Evolutionary conservation across 1,140 invertebrate genomes (phyloP).

Genomic region (Ganaspis sp.): DNA sequence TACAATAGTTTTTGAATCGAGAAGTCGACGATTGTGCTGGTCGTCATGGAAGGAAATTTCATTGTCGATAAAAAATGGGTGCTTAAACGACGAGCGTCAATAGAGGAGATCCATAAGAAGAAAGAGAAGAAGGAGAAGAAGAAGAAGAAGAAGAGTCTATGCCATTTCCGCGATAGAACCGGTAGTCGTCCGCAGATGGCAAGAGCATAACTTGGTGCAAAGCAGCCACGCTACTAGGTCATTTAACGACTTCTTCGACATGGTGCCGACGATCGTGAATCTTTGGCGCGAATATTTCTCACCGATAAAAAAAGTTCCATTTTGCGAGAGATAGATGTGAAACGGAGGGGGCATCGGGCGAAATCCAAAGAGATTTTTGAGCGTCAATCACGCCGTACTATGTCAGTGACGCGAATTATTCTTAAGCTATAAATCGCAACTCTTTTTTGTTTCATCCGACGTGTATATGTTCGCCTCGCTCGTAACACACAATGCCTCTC

Average conservation of each 20-base stretch:
- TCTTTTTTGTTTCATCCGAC: background rate
- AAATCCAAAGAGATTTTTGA: constrained; percentile 5
- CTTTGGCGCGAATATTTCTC: constrained; percentile 60
- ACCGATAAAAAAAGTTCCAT: constrained; percentile 52
- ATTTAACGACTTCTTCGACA: constrained; percentile 60
- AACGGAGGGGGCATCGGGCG: constrained; percentile 15
- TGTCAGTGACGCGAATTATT: constrained; percentile 1
- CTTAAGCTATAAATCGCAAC: constrained; percentile 4
- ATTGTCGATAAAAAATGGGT: constrained; percentile 12
- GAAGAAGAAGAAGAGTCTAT: constrained; percentile 6
- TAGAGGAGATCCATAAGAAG: constrained; percentile 21
- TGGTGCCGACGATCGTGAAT: constrained; percentile 59
- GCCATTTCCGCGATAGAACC: constrained; percentile 45
- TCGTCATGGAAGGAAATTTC: constrained; percentile 17
- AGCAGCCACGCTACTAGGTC: constrained; percentile 56
- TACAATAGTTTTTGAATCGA: background rate
- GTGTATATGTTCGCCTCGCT: background rate
- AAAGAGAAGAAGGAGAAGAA: constrained; percentile 13
- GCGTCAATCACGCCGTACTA: constrained; percentile 15
- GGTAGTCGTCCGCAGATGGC: constrained; percentile 57
- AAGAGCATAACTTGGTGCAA: constrained; percentile 54
- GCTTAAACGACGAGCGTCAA: constrained; percentile 24
- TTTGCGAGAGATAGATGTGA: constrained; percentile 55
- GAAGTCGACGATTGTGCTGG: constrained; percentile 7
- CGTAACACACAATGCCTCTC: no score